Evolutionary conservation across 1,140 invertebrate genomes (phyloP).

Genomic region (Orius insidiosus): DNA sequence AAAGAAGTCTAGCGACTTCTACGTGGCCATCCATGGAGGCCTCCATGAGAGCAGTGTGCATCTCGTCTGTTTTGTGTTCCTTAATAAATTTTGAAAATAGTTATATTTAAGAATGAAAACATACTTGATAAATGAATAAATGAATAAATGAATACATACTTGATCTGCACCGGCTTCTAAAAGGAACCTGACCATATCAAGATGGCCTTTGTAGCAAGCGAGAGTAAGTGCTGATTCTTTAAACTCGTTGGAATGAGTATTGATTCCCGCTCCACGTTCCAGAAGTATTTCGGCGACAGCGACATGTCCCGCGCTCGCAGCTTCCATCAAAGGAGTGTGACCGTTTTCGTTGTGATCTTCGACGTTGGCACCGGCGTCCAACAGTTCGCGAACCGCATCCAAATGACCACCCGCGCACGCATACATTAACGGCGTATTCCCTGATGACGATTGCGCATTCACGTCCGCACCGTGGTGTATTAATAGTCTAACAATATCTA

Average conservation of each 20-base stretch:
- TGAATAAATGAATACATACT: slow-evolving; percentile 24
- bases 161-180: slow-evolving; percentile 86
- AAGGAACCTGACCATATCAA: slow-evolving; percentile 94
- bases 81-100: too few species aligned
- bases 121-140: too few species aligned
- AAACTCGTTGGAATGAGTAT: slow-evolving; percentile 97
- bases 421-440: slow-evolving; percentile 93
- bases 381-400: slow-evolving; percentile 72
- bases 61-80: slow-evolving; percentile 97
- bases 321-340: slow-evolving; percentile 97
- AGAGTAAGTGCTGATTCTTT: slow-evolving; percentile 90
- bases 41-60: slow-evolving; percentile 99
- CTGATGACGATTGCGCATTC: slow-evolving; percentile 86
- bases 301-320: slow-evolving; percentile 91
- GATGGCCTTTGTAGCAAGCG: slow-evolving; percentile 94
- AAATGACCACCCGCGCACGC: slow-evolving; percentile 91
- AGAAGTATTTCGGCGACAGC: slow-evolving; percentile 83
- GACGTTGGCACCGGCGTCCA: slow-evolving; percentile 84
- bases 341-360: slow-evolving; percentile 99
- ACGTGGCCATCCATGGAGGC: slow-evolving; percentile 99
- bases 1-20: slow-evolving; percentile 69
- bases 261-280: slow-evolving; percentile 86
- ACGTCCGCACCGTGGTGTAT: slow-evolving; percentile 86
- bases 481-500: slow-evolving; percentile 83
- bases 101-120: too few species aligned